Percentiles rank a stretch among this genome's conserved stretches.
These are phyloP conservation scores for Epistrophe eligans DNA, from an alignment of 2,888 invertebrate species.

Conservation along the genomic window DNA sequence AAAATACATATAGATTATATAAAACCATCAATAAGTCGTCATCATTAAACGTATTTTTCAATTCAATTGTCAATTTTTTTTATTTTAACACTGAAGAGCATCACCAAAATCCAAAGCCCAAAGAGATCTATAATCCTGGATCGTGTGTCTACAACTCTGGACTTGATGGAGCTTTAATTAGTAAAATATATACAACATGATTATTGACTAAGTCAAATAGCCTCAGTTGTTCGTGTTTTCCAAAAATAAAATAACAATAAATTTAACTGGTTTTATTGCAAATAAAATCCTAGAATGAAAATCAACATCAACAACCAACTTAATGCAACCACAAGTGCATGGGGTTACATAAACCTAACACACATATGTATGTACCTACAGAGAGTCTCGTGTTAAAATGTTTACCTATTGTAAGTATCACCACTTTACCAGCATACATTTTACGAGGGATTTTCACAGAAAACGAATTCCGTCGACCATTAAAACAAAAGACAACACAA, in stretches of 20 bases:
- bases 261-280: background rate
- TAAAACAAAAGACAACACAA: conserved; percentile 8
- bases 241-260: background rate
- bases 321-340: background rate
- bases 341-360: background rate
- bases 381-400: background rate
- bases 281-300: background rate
- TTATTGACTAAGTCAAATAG: background rate
- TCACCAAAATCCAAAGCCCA: no score
- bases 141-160: no score
- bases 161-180: no score
- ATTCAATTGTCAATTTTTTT: no score
- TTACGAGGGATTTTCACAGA: conserved; percentile 4
- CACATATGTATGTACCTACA: background rate
- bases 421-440: background rate
- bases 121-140: no score
- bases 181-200: background rate
- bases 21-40: no score
- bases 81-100: no score
- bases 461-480: background rate
- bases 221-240: background rate
- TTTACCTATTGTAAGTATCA: background rate
- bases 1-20: no score
- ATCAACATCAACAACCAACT: background rate
- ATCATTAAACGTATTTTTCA: no score